Percentiles rank a stretch among this genome's conserved stretches.
Evolutionary conservation across 2,113 vertebrate species (phyloP).

Genomic region (Coptodon rendalli): DNA sequence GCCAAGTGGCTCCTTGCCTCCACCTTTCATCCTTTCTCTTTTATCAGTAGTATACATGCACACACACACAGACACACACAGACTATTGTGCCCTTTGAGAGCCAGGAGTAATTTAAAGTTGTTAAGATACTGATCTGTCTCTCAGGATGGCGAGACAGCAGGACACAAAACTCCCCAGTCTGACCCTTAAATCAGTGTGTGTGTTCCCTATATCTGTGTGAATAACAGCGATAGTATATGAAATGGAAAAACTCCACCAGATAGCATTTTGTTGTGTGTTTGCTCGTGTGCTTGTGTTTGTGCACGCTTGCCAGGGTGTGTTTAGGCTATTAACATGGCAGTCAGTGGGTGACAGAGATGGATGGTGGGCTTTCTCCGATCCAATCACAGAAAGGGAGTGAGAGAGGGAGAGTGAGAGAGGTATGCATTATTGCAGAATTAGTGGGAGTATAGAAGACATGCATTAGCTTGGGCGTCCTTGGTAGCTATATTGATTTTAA

Average conservation of each 20-base stretch:
- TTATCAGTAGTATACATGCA: neutral
- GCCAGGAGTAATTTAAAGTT: slow-evolving; percentile 25
- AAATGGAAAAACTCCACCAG: neutral
- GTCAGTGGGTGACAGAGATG: slow-evolving; percentile 53
- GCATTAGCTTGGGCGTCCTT: slow-evolving; percentile 35
- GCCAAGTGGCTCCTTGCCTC: neutral
- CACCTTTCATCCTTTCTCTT: neutral
- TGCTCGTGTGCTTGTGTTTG: neutral
- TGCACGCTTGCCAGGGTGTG: neutral
- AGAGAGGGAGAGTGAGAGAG: neutral
- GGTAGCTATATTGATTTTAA: slow-evolving; percentile 24
- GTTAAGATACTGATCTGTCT: slow-evolving; percentile 53
- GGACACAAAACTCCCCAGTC: neutral
- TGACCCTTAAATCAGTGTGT: neutral
- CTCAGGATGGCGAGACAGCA: slow-evolving; percentile 24
- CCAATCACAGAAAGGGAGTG: slow-evolving; percentile 37
- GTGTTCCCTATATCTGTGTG: neutral
- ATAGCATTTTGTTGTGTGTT: neutral
- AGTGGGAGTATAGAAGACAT: slow-evolving; percentile 15
- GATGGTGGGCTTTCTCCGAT: slow-evolving; percentile 28
- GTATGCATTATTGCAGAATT: slow-evolving; percentile 17
- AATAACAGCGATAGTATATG: neutral
- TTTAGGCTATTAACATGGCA: slow-evolving; percentile 36
- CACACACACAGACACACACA: neutral
- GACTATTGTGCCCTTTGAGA: neutral